Conservation (phyloP, 2,888 invertebrate genomes). For the Lithophane semibrunnea region DNA sequence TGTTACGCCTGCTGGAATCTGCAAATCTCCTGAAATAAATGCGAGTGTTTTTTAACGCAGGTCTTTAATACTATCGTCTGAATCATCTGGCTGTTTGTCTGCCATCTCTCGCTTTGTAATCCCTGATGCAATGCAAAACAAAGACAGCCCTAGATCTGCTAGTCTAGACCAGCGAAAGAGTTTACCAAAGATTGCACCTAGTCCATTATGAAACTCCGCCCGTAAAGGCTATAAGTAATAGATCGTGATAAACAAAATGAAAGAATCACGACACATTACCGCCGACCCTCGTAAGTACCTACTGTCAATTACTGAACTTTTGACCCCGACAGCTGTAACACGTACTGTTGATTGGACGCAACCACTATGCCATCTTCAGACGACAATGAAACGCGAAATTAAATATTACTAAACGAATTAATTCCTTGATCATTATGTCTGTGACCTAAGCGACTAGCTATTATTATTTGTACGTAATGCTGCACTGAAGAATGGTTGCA, state of each 20-base stretch:
- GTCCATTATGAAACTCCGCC: conserved; percentile 41
- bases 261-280: conserved; percentile 62
- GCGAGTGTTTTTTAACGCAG: neutral
- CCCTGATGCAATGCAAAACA: neutral
- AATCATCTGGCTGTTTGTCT: neutral
- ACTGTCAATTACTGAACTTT: conserved; percentile 58
- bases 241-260: conserved; percentile 61
- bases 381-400: conserved; percentile 56
- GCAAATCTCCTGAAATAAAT: too few species aligned
- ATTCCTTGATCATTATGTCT: conserved; percentile 34
- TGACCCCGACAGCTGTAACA: conserved; percentile 55
- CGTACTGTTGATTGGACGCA: conserved; percentile 37
- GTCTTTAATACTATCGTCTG: neutral
- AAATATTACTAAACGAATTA: conserved; percentile 59
- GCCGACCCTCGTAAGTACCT: conserved; percentile 9
- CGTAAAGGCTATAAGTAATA: conserved; percentile 47
- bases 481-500: conserved; percentile 3
- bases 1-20: neutral
- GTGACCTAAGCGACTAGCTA: conserved; percentile 16
- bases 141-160: conserved; percentile 12
- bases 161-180: conserved; percentile 12
- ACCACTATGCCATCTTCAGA: conserved; percentile 44
- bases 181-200: conserved; percentile 30
- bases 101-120: neutral
- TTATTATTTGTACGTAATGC: conserved; percentile 21